Evolutionary conservation across 2,888 invertebrate species (phyloP).

Genomic region (Dilophus febrilis): DNA sequence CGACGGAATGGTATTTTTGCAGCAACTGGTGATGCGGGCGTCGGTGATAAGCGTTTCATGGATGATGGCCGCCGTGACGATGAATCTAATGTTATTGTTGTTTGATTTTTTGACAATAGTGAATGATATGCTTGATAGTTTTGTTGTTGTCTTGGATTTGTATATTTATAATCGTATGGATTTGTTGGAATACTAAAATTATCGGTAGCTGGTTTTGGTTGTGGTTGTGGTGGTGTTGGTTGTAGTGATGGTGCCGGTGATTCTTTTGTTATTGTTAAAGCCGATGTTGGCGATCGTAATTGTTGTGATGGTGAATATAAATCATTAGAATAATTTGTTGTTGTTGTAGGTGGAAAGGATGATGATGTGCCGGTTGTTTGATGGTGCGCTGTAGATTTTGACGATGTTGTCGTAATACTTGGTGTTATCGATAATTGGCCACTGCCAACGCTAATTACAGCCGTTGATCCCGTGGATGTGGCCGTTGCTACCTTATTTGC

Average conservation of each 20-base stretch:
- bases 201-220: conserved; percentile 5
- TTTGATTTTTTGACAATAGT: no score
- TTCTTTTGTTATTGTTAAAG: neutral
- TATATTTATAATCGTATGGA: neutral
- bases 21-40: no score
- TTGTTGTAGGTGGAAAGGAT: no score
- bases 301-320: no score
- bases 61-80: neutral
- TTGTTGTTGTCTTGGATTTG: neutral
- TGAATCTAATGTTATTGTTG: no score
- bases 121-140: no score
- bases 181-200: conserved; percentile 1
- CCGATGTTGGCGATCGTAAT: no score
- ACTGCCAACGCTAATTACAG: conserved; percentile 15
- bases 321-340: no score
- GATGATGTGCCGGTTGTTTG: no score
- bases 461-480: conserved; percentile 10
- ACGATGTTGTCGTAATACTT: conserved; percentile 7
- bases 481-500: conserved; percentile 3
- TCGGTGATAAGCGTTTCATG: no score
- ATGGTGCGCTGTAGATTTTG: no score
- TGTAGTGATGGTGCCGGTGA: neutral
- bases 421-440: conserved; percentile 17
- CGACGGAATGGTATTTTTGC: neutral
- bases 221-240: neutral